Base-by-base conservation (phyloP, 2,113 vertebrate species). In the Ammospiza caudacuta region DNA sequence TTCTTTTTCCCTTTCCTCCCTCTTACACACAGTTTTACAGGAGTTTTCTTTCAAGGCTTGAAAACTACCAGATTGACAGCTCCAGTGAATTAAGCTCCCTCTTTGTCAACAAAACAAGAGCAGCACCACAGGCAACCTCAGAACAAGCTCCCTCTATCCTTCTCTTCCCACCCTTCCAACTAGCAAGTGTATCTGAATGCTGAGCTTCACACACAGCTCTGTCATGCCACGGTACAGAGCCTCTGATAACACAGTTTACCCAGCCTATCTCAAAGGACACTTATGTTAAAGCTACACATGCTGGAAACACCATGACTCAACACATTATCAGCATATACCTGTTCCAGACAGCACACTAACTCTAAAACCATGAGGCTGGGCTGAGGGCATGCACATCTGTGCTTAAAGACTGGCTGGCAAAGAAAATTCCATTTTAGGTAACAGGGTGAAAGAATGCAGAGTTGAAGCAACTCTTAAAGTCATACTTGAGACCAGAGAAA, bases 121-220 rank as follows among this genome's bases (percentile, higher is more conserved):
- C 88, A 93, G 86, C 94, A 93, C 95, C 95, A 92, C 92, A 92
- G 94, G 96, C 94, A 92, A 74, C 76, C 76, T 83, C 84, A 51
- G 74, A 94, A 91, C 70, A 90, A 90, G 67, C 70, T 92, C 87
- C 66, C 63, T 87, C 87, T 76, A 72, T 66, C 81, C 87, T 90
- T 47, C 74, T 44, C 89, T 82, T 76, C 81, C 87, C 70, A 91
- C 44, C 44, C 85, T 49, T 79, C 63, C 66, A 87, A 62, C 74
- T 15, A 82, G 74, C 77, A 62, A 85, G 70, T 8, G 0, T 84
- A 87, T 81, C 93, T 72, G 41, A 89, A 79, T 15, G 70, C 89
- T 15, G 58, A 87, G 89, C 54, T 83, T 46, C 29, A 2, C 46
- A 39, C 49, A 91, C 46, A 58, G 67, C 82, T 77, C 87, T 80